Conservation (phyloP, 2,113 vertebrate species). For the Dicentrarchus labrax region DNA sequence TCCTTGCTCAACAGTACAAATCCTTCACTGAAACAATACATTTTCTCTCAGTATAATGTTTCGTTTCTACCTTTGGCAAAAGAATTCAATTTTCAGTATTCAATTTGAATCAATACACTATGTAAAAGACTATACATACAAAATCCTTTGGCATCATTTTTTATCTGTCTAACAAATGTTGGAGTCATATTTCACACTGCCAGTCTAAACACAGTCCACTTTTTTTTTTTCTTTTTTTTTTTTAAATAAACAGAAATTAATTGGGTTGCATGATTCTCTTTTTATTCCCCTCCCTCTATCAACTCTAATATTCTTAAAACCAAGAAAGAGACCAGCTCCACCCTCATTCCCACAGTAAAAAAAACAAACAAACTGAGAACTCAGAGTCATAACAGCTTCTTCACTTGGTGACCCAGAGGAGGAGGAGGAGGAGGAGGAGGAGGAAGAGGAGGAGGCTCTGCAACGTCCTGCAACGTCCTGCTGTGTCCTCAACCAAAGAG, state of each 20-base stretch:
- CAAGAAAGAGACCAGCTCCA: conserved; percentile 72
- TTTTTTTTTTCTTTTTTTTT: background rate
- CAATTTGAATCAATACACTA: conserved; percentile 67
- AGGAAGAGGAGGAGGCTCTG: background rate
- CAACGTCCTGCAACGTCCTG: background rate
- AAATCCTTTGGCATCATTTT: conserved; percentile 38
- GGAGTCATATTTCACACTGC: conserved; percentile 3
- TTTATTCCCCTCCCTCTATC: conserved; percentile 3
- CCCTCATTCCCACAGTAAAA: conserved; percentile 55
- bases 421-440: too few relatives aligned
- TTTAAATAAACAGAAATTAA: conserved; percentile 27
- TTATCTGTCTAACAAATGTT: background rate
- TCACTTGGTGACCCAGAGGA: conserved; percentile 2
- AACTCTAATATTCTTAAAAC: conserved; percentile 43
- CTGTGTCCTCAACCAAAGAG: conserved; percentile 84
- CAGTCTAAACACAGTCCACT: conserved; percentile 29
- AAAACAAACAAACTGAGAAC: conserved; percentile 18
- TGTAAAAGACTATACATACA: conserved; percentile 59
- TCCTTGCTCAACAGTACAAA: conserved; percentile 46
- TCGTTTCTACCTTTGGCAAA: conserved; percentile 65
- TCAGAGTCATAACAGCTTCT: conserved; percentile 44
- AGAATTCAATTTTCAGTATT: conserved; percentile 59
- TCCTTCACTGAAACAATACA: conserved; percentile 55
- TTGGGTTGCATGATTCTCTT: conserved; percentile 17
- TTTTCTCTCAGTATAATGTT: conserved; percentile 30